Evolutionary conservation across 1,140 invertebrate species (phyloP).

Genomic region (Drosophila seguyi): DNA sequence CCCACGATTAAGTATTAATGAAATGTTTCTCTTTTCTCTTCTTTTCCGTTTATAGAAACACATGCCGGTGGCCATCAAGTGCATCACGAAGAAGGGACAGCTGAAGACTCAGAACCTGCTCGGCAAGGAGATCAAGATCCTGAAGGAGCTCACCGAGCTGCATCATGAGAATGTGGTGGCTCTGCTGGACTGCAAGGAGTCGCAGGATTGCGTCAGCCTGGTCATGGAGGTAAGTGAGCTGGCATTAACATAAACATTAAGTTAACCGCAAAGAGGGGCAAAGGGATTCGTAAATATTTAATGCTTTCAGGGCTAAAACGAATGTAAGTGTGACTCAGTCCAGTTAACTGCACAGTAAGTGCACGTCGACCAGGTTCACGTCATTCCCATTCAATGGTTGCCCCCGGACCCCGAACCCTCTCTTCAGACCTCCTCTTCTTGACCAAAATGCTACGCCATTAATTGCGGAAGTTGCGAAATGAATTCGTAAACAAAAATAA

Average conservation of each 20-base stretch:
- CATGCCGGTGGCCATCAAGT: conserved; percentile 97
- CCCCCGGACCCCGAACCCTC: background rate
- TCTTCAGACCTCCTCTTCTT: conserved; percentile 19
- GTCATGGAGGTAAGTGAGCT: conserved; percentile 96
- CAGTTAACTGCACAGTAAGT: conserved; percentile 33
- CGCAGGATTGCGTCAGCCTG: conserved; percentile 96
- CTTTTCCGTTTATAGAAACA: conserved; percentile 91
- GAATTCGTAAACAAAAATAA: conserved; percentile 63
- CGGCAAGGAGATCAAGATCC: conserved; percentile 99
- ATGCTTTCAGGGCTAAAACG: conserved; percentile 55
- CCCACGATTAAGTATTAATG: conserved; percentile 55
- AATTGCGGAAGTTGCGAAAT: conserved; percentile 79
- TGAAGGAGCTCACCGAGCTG: conserved; percentile 98
- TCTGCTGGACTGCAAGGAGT: conserved; percentile 98
- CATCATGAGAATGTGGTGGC: conserved; percentile 99
- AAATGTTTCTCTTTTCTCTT: conserved; percentile 13
- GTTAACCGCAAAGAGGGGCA: conserved; percentile 14
- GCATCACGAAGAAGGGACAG: conserved; percentile 98
- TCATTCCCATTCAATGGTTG: conserved; percentile 24
- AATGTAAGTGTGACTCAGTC: conserved; percentile 59
- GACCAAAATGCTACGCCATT: conserved; percentile 75
- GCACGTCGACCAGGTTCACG: conserved; percentile 66
- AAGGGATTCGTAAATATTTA: conserved; percentile 36
- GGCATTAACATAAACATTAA: background rate
- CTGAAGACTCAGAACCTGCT: conserved; percentile 98